A percentile compares a stretch with the other conserved stretches of the same genome.
phyloP scores from a whole-genome alignment of 1,140 invertebrate genomes.

The Nasonia vitripennis region DNA sequence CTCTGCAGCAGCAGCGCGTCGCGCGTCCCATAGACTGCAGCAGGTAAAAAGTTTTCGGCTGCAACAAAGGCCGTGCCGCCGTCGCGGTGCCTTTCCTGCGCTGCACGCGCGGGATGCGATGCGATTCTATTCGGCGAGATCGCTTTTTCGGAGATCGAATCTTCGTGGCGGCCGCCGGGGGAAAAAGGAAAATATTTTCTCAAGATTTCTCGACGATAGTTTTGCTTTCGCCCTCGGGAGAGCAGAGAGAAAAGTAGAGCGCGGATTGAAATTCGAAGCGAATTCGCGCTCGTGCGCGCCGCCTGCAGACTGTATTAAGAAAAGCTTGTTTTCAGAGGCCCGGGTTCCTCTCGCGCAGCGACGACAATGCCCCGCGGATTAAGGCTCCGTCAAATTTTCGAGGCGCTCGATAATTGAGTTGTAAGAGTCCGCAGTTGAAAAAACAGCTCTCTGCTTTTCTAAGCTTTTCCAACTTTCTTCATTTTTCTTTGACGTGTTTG shows the following conservation, averaged over 20 bases:
- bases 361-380: slow-evolving; percentile 27
- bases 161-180: not conserved
- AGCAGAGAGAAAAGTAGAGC: not conserved
- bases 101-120: not conserved
- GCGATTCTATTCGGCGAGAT: not conserved
- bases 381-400: slow-evolving; percentile 12
- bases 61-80: not conserved
- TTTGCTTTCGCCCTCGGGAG: not conserved
- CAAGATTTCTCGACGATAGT: slow-evolving; percentile 42
- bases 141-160: slow-evolving; percentile 31
- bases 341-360: too few species aligned
- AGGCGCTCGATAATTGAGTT: not conserved
- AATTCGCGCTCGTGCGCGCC: not conserved
- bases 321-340: slow-evolving; percentile 39
- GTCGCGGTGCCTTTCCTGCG: not conserved
- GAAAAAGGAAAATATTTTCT: slow-evolving; percentile 49
- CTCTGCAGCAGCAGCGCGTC: too few species aligned
- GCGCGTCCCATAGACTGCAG: not conserved
- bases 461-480: slow-evolving; percentile 18
- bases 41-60: slow-evolving; percentile 28
- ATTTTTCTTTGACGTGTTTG: not conserved
- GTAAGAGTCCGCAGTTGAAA: slow-evolving; percentile 20
- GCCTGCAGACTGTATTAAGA: not conserved
- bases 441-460: not conserved
- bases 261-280: not conserved